phyloP scores from a whole-genome alignment of 2,888 invertebrate species.

The Aleiodes testaceus region DNA sequence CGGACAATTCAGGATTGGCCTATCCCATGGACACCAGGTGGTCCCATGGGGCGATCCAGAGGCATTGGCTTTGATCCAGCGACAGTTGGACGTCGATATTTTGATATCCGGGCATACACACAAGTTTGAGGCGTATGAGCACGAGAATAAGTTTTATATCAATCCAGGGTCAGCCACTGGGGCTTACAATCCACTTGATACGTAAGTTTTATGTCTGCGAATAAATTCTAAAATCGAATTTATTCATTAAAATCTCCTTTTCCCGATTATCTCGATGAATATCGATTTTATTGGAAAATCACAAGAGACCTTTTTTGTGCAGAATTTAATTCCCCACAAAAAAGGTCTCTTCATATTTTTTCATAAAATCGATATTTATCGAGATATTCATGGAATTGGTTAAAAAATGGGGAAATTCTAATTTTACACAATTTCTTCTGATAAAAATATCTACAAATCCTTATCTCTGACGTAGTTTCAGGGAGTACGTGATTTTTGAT shows the following conservation, averaged over 20 bases:
- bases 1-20: slow-evolving; percentile 97
- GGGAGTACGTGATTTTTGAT: too few species aligned
- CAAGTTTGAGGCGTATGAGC: slow-evolving; percentile 97
- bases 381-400: too few species aligned
- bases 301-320: too few species aligned
- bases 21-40: slow-evolving; percentile 98
- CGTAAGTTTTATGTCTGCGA: slow-evolving; percentile 75
- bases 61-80: slow-evolving; percentile 92
- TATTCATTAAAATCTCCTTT: neutral
- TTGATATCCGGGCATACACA: slow-evolving; percentile 99
- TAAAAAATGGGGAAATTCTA: neutral
- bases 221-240: neutral
- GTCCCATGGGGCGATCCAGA: slow-evolving; percentile 98
- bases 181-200: slow-evolving; percentile 94
- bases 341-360: too few species aligned
- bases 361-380: neutral
- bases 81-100: slow-evolving; percentile 98
- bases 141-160: slow-evolving; percentile 98
- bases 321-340: too few species aligned
- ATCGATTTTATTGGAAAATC: neutral
- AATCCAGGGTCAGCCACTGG: slow-evolving; percentile 99
- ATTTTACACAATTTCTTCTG: neutral
- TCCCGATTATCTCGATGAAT: too few species aligned
- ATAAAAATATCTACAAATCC: too few species aligned
- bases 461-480: too few species aligned